Base-by-base conservation (phyloP, 2,888 invertebrate species). In the Tanytarsus gracilentus region DNA sequence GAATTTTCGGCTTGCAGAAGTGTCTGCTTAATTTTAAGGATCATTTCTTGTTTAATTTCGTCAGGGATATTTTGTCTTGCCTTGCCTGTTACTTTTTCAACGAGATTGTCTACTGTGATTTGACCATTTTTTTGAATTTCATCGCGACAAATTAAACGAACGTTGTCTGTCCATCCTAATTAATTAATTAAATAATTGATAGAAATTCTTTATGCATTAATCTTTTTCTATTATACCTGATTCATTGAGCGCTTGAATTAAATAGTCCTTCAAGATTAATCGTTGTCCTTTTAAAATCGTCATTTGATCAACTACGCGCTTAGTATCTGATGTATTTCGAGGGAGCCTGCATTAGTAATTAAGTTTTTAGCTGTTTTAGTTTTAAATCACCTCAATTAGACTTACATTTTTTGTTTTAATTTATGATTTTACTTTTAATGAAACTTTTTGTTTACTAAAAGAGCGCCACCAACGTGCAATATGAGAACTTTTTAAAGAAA, bases 231-330 rank as follows among this genome's bases (percentile, higher is more conserved):
- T 30, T 11, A 6, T 8, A 9, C 30, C 30, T 6, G 7, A 18
- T 16, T 49, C 52, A 7, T 55, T 16, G 2, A 55, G 16, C 9
- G 23, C n/a, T 26, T 39, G 26, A 39, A 55, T 25, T 14, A 55
- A 26, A 26, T 25, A 25, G 9, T 55, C 55, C 27, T 55, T 55
- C 1, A 55, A 16, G 7, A 40, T 5, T 40, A 27, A 14, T 8
- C 40, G 23, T 16, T 55, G 39, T 6, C 39, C 39, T 26, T n/a
- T 21, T 1, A 55, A 23, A 55, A 55, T 40, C 16, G 39, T 23
- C 53, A 53, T 53, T 53, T 53, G 53, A 23, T 53, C 53, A 7
- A 30, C 30, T n/a, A 33, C 55, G 4, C 40, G 25, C 18, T 55
- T 40, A 9, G 26, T 25, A 11, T 33, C 23, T 14, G 27, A 7